These are phyloP conservation scores for Takifugu rubripes DNA, from an alignment of 2,797 vertebrate genomes.

Conservation along the genomic window DNA sequence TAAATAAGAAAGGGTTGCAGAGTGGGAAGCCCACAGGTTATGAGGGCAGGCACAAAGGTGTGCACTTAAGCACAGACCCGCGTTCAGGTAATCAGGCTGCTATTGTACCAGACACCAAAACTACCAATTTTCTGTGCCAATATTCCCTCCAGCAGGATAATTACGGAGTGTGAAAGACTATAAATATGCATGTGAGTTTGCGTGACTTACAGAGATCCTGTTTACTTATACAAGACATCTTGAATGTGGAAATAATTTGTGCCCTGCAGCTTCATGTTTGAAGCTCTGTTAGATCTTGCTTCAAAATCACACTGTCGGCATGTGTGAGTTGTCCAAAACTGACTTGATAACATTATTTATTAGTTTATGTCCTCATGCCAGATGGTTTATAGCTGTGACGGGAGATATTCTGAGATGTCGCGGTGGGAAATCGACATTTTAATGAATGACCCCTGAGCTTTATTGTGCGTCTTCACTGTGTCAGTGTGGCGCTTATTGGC, in stretches of 20 bases:
- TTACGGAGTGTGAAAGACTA: slow-evolving; percentile 12
- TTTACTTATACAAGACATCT: neutral
- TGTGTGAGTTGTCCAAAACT: too few species aligned
- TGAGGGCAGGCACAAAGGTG: neutral
- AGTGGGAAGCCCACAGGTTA: neutral
- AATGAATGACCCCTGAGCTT: too few species aligned
- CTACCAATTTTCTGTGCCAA: slow-evolving; percentile 27
- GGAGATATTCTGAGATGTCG: neutral
- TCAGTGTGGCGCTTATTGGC: neutral
- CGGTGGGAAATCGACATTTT: neutral
- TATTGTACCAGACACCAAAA: slow-evolving; percentile 47
- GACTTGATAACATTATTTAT: too few species aligned
- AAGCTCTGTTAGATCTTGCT: neutral
- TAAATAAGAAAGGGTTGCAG: neutral
- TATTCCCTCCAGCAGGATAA: slow-evolving; percentile 3
- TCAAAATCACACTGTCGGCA: too few species aligned
- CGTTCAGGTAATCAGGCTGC: slow-evolving; percentile 52
- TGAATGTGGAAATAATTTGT: neutral
- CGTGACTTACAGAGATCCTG: slow-evolving; percentile 4
- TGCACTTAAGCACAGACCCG: slow-evolving; percentile 22
- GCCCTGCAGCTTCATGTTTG: neutral
- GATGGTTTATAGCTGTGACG: neutral
- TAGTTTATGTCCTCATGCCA: too few species aligned
- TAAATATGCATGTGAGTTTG: slow-evolving; percentile 8
- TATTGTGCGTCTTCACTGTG: too few species aligned